Base-by-base conservation (phyloP, 2,797 vertebrate species). In the Odontamblyopus lacepedii region DNA sequence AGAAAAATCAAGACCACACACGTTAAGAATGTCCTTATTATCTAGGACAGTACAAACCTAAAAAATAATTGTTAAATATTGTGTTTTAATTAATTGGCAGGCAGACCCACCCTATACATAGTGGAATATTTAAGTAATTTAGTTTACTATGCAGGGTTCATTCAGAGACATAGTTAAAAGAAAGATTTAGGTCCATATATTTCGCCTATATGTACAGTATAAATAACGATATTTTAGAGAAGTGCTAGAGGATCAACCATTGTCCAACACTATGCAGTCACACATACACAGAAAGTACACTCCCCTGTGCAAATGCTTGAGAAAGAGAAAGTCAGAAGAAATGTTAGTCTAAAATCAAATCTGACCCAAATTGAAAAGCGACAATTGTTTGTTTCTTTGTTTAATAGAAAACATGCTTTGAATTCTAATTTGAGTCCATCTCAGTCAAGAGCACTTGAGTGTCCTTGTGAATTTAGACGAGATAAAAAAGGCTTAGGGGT, bases 391-490 rank as follows among this genome's bases (percentile, higher is more conserved):
- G 15, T 27, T 41, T 38, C 35, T 38, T 69, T 57, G 53, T 69
- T 84, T 71, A 78, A 76, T 72, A 50, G 11, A 48, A 78, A 68
- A 76, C 73, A 67, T 74, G 70, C 67, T 84, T 63, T 74, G 77
- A 89, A 86, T 88, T 30, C 63, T 80, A 78, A 83, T 88, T 74
- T 72, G 59, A 85, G 61, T 69, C 71, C 61, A 48, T 73, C 63
- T 69, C 84, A 83, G 71, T 77, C 75, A 63, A 73, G 75, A 81
- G 74, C 68, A 41, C 75, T 72, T 78, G 64, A n/a, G 35, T 83
- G 86, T 89, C 88, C 85, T 88, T 85, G 81, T 81, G 85, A 85
- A 74, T 86, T 79, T 79, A 75, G 71, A 79, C 23, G 62, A 51
- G 81, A 78, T 82, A 72, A 77, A 83, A 67, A 81, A 85, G 84